Percentiles rank a stretch among this genome's conserved stretches.
These are phyloP conservation scores for Nanorana parkeri DNA, from an alignment of 2,113 vertebrate species.

Conservation along the genomic window DNA sequence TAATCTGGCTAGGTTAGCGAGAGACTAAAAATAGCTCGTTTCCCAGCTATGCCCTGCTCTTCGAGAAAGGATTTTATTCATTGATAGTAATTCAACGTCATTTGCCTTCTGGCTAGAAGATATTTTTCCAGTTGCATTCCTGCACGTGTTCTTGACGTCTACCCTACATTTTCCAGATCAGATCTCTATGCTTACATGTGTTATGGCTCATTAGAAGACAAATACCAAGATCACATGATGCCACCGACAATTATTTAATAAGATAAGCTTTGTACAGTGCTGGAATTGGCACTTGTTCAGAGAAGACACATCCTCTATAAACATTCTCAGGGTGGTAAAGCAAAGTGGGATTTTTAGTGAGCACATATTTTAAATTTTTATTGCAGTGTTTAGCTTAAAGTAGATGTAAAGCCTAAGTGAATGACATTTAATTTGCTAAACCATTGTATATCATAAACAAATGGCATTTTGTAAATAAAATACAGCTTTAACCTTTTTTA, in stretches of 20 bases:
- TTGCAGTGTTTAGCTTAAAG: too few relatives aligned
- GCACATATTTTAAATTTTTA: too few relatives aligned
- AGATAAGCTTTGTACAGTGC: background rate
- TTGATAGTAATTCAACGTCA: constrained; percentile 4
- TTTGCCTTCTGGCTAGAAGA: background rate
- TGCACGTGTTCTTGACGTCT: background rate
- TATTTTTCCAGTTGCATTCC: constrained; percentile 7
- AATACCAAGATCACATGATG: constrained; percentile 8
- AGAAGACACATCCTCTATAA: background rate
- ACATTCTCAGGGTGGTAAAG: background rate
- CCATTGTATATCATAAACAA: too few relatives aligned
- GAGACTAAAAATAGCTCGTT: constrained; percentile 9
- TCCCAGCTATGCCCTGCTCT: background rate
- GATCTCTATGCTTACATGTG: background rate
- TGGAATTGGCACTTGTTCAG: constrained; percentile 1
- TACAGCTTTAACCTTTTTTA: too few relatives aligned
- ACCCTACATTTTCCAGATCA: constrained; percentile 6
- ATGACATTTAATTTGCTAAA: too few relatives aligned
- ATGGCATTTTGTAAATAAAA: too few relatives aligned
- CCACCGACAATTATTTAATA: background rate
- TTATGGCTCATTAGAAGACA: constrained; percentile 31
- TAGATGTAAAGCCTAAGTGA: too few relatives aligned
- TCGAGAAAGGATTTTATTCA: background rate
- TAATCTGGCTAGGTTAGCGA: background rate
- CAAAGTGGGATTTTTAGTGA: too few relatives aligned